These are phyloP conservation scores for Pedionomus torquatus DNA, from an alignment of 2,113 vertebrate genomes.

Conservation along the genomic window DNA sequence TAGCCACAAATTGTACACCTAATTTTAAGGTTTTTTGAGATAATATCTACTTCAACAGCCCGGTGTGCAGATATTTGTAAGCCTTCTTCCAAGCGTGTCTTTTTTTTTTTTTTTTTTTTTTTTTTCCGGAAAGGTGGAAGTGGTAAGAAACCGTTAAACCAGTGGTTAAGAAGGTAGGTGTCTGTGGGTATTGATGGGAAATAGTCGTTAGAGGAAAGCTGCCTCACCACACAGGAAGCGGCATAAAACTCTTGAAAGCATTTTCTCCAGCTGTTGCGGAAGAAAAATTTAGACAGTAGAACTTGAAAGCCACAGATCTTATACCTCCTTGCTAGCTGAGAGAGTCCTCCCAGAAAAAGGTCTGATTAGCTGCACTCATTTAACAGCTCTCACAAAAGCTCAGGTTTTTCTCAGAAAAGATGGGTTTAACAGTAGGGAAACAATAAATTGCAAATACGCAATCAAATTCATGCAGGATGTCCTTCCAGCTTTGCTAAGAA, in stretches of 20 bases:
- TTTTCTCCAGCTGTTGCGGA: slow-evolving; percentile 79
- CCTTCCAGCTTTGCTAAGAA: background rate
- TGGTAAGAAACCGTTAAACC: slow-evolving; percentile 90
- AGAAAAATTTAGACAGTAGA: slow-evolving; percentile 67
- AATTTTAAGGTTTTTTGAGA: slow-evolving; percentile 77
- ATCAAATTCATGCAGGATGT: background rate
- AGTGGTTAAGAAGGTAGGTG: slow-evolving; percentile 88
- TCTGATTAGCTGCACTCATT: slow-evolving; percentile 13
- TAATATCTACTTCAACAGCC: slow-evolving; percentile 77
- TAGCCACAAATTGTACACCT: slow-evolving; percentile 30
- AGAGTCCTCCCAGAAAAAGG: background rate
- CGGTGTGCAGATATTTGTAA: slow-evolving; percentile 65
- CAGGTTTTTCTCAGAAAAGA: background rate
- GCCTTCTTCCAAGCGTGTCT: slow-evolving; percentile 20
- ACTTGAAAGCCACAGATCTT: slow-evolving; percentile 57
- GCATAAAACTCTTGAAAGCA: slow-evolving; percentile 75
- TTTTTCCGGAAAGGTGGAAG: slow-evolving; percentile 85
- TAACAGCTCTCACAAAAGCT: background rate
- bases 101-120: background rate
- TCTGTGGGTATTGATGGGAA: slow-evolving; percentile 91
- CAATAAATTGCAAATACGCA: background rate
- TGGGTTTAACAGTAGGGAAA: background rate
- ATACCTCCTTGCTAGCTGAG: slow-evolving; percentile 12
- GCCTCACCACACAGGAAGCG: slow-evolving; percentile 81
- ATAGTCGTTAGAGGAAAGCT: slow-evolving; percentile 87